These are phyloP conservation scores for Sitta europaea DNA, from an alignment of 2,113 vertebrate species.

Conservation along the genomic window DNA sequence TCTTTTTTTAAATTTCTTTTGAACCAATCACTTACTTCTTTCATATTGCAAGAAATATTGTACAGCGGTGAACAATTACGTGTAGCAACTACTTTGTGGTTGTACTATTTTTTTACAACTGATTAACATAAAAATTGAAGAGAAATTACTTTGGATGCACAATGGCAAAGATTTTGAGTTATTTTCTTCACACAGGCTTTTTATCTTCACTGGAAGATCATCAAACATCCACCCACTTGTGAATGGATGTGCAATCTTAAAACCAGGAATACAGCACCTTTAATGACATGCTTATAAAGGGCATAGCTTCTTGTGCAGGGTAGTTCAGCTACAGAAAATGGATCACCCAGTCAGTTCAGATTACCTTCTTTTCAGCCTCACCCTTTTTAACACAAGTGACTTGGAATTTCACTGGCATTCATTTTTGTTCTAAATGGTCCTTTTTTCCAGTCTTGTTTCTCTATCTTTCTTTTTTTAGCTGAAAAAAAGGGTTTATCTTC, in stretches of 20 bases:
- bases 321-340: neutral
- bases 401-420: neutral
- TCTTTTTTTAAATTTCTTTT: neutral
- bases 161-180: neutral
- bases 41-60: neutral
- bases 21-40: neutral
- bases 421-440: neutral
- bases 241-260: neutral
- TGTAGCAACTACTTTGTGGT: neutral
- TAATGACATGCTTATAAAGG: neutral
- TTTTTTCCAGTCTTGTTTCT: neutral
- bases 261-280: neutral
- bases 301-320: neutral
- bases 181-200: neutral
- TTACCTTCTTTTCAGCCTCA: neutral
- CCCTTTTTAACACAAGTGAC: neutral
- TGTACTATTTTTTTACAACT: neutral
- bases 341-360: neutral
- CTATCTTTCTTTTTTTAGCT: neutral
- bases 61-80: neutral
- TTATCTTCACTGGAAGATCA: neutral
- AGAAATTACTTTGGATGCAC: neutral
- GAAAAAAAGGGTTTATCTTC: neutral
- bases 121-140: neutral
- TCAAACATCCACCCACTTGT: neutral